These are phyloP conservation scores for Pegoplata infirma DNA, from an alignment of 2,888 invertebrate species.

Conservation along the genomic window DNA sequence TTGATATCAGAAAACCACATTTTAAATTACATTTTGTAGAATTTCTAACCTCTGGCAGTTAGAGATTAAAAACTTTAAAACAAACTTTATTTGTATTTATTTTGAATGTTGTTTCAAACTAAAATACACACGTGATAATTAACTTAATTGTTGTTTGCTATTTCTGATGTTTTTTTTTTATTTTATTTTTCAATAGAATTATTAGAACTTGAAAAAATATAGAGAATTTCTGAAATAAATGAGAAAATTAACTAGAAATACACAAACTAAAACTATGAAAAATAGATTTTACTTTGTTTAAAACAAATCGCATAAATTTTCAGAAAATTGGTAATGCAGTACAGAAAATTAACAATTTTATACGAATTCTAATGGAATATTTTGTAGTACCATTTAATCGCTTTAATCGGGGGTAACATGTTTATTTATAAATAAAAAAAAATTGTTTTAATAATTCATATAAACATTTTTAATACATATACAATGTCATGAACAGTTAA, in stretches of 20 bases:
- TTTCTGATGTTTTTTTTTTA: conserved; percentile 23
- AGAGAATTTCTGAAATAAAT: no score
- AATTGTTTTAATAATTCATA: no score
- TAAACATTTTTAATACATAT: no score
- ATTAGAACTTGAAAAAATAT: conserved; percentile 8
- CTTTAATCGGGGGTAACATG: no score
- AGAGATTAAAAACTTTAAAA: conserved; percentile 31
- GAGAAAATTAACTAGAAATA: not conserved
- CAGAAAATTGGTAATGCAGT: no score
- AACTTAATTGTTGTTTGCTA: conserved; percentile 70
- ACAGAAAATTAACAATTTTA: no score
- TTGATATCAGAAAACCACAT: conserved; percentile 40
- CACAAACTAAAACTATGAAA: not conserved
- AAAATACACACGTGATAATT: conserved; percentile 67
- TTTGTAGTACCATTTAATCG: no score
- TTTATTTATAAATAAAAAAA: no score
- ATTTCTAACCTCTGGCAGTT: conserved; percentile 30
- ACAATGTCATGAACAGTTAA: no score
- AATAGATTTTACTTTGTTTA: not conserved
- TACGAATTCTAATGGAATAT: no score
- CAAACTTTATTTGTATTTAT: not conserved
- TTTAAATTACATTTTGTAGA: conserved; percentile 31
- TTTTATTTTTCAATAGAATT: conserved; percentile 25
- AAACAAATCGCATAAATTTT: not conserved
- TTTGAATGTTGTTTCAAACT: not conserved